Percentiles rank a stretch among this genome's conserved stretches.
Conservation (phyloP, 2,888 invertebrate genomes). For the Eristalinus sepulchralis region DNA sequence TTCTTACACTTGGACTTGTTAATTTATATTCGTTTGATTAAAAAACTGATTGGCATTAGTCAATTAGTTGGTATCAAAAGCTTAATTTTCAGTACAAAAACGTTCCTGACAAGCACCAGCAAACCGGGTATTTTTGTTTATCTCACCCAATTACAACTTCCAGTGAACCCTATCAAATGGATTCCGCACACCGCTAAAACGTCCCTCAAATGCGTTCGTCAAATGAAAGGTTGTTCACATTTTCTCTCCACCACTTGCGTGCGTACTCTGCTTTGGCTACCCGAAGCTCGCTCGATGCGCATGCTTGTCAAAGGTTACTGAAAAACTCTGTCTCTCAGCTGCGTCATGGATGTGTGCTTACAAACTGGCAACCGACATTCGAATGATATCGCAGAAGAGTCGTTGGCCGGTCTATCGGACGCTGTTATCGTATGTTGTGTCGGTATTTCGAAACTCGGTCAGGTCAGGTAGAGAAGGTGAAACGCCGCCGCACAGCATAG, state of each 20-base stretch:
- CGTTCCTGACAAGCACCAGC: neutral
- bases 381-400: conserved; percentile 25
- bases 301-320: conserved; percentile 16
- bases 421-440: neutral
- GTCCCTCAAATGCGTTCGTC: neutral
- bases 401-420: conserved; percentile 42
- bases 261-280: neutral
- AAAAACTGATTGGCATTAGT: no score
- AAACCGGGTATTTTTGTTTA: neutral
- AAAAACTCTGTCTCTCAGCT: neutral
- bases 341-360: conserved; percentile 10
- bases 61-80: no score
- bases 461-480: conserved; percentile 57
- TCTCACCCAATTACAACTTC: neutral
- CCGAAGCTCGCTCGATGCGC: conserved; percentile 12
- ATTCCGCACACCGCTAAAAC: neutral
- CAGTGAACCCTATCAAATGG: neutral
- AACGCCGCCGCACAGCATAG: neutral
- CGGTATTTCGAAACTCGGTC: conserved; percentile 61
- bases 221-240: conserved; percentile 2
- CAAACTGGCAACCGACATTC: conserved; percentile 1
- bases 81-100: no score
- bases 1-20: no score
- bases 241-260: conserved; percentile 12
- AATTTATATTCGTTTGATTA: no score